These are phyloP conservation scores for Corythoichthys haematopterus DNA, from an alignment of 2,113 vertebrate species.

Conservation along the genomic window DNA sequence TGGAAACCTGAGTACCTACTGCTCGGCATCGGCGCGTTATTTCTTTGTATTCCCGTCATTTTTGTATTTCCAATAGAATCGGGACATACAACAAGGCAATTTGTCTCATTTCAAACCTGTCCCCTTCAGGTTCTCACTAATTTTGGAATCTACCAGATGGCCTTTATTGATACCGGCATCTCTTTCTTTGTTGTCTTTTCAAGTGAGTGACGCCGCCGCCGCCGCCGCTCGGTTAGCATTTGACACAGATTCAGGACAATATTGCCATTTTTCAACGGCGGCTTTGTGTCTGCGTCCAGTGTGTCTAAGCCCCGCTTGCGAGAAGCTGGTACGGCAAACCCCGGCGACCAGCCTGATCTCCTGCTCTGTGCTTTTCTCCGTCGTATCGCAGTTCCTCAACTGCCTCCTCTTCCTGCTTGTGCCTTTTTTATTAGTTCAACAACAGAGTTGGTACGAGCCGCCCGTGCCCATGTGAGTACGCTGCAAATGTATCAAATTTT, in stretches of 20 bases:
- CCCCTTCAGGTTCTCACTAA: conserved; percentile 84
- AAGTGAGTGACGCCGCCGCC: conserved; percentile 74
- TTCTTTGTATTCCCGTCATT: too few species aligned
- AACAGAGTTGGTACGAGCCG: conserved; percentile 85
- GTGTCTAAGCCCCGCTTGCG: conserved; percentile 95
- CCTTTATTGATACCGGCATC: conserved; percentile 94
- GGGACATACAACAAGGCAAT: not conserved
- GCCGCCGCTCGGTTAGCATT: too few species aligned
- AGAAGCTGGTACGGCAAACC: conserved; percentile 83
- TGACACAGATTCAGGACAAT: too few species aligned
- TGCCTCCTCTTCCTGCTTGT: conserved; percentile 84
- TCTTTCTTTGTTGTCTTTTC: conserved; percentile 92
- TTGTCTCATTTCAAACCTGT: not conserved
- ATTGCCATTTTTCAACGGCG: not conserved
- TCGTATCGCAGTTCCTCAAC: conserved; percentile 89
- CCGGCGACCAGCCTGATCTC: conserved; percentile 93
- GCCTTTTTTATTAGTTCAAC: conserved; percentile 81
- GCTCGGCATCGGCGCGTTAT: too few species aligned
- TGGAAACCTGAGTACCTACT: too few species aligned
- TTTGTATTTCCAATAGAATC: not conserved
- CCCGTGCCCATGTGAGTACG: conserved; percentile 80
- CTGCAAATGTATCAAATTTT: too few species aligned
- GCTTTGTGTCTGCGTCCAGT: conserved; percentile 63
- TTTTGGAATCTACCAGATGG: conserved; percentile 94
- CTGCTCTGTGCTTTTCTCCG: conserved; percentile 83